Evolutionary conservation across 1,140 invertebrate species (phyloP).

Genomic region (Chrysoperla carnea): DNA sequence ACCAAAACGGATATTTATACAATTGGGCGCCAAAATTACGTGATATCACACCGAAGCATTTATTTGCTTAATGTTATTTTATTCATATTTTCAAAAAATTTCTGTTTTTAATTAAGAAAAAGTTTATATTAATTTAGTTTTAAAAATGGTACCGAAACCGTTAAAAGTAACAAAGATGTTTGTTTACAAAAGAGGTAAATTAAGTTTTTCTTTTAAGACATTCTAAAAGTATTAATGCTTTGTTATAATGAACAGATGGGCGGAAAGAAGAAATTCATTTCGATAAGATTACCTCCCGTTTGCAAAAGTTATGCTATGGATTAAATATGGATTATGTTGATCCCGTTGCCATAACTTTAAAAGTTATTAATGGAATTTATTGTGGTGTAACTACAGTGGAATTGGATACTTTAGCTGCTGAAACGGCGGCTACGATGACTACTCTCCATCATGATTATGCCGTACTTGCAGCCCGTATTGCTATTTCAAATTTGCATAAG

Average conservation of each 20-base stretch:
- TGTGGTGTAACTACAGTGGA: conserved; percentile 92
- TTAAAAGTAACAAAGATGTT: conserved; percentile 22
- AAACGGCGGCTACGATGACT: conserved; percentile 91
- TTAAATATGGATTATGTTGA: conserved; percentile 92
- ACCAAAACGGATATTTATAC: no score
- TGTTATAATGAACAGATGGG: conserved; percentile 44
- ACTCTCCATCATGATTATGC: conserved; percentile 96
- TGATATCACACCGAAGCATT: no score
- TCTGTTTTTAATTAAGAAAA: no score
- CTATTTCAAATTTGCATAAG: conserved; percentile 94
- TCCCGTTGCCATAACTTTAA: conserved; percentile 76
- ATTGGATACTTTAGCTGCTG: conserved; percentile 91
- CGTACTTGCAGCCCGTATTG: conserved; percentile 84
- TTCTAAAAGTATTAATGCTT: conserved; percentile 1
- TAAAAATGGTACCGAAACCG: no score
- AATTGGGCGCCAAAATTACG: no score
- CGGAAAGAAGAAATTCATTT: conserved; percentile 86
- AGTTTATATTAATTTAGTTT: no score
- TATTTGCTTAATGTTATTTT: no score
- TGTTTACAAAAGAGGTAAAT: conserved; percentile 30
- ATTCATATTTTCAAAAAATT: no score
- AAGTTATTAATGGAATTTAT: conserved; percentile 87
- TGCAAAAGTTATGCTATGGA: conserved; percentile 90
- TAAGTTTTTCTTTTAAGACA: neutral
- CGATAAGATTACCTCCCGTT: conserved; percentile 94